Conservation (phyloP, 2,797 vertebrate species). For the Manis crassicaudata region DNA sequence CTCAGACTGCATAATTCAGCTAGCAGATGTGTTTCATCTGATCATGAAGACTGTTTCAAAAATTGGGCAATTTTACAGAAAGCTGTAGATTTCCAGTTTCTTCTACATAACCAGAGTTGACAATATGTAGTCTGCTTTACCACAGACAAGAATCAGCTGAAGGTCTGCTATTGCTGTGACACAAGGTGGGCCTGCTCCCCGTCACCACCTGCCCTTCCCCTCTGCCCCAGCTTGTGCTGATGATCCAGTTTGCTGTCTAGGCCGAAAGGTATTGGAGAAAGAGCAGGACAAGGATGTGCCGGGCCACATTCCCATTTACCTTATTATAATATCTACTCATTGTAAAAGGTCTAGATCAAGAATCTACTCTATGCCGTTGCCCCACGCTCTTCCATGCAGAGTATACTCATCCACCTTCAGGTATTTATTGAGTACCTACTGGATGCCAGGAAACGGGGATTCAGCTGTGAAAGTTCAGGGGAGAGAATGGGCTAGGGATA, state of each 20-base stretch:
- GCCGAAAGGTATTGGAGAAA: background rate
- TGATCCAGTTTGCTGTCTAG: background rate
- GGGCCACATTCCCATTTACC: background rate
- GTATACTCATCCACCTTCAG: background rate
- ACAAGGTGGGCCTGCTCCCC: background rate
- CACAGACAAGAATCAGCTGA: background rate
- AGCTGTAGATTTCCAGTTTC: background rate
- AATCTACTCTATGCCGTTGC: background rate
- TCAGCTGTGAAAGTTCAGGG: background rate
- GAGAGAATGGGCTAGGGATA: background rate
- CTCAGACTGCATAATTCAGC: background rate
- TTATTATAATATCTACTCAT: background rate
- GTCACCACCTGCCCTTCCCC: background rate
- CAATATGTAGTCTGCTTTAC: background rate
- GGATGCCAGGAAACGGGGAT: background rate
- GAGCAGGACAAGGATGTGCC: background rate
- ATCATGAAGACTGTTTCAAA: background rate
- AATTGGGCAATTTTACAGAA: background rate
- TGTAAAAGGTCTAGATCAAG: background rate
- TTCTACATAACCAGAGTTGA: background rate
- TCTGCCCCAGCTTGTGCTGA: background rate
- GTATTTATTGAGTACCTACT: background rate
- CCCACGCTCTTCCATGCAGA: background rate
- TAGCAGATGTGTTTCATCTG: background rate
- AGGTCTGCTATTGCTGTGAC: background rate